Evolutionary conservation across 2,888 invertebrate species (phyloP), one percentile per base, ranked within the genome.

Genomic region (Dusona sp.): DNA sequence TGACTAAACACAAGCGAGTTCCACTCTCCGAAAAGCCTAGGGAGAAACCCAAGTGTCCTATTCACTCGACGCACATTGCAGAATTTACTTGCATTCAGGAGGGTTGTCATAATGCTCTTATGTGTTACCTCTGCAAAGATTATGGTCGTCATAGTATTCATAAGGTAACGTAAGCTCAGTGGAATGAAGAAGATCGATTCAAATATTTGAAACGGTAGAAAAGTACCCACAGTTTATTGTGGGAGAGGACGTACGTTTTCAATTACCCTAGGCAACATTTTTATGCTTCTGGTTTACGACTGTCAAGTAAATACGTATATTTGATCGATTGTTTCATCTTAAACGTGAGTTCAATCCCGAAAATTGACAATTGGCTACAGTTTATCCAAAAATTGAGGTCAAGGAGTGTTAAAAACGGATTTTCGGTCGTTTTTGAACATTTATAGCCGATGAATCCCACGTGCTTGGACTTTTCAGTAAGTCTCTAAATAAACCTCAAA

Each of bases 51-150:
- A 95, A 95, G 87, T 96, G 96, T 91, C 93, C 94, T 1, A 94
- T 94, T 80, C 96, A 96, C 88, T 94, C 95, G 1, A 95, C 95
- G 77, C 95, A 95, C 88, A 92, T 95, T 13, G 95, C 95, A 2
- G 95, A 96, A 89, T 96, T 96, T 90, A 95, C 95, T 8, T 96
- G 95, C 86, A 92, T 95, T 67, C 95, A 96, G 88, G 95, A 95
- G 36, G 95, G 94, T 36, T 96, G 96, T 89, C 94, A 95, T 85
- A 93, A 93, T 57, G 95, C 95, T n/a, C 92, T 96, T 42, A 95
- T 95, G 95, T 96, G 96, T 88, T 95, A 95, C 90, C 94, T 96
- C 42, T 96, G 95, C 91, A 95, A 95, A 89, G 95, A 96, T 89
- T 96, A 95, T 89, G 95, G 95, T 2, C 92, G 95, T 51, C 95